Percentiles rank a stretch among this genome's conserved stretches.
These are phyloP conservation scores for Pollimyrus isidori DNA, from an alignment of 2,113 vertebrate genomes.

Conservation along the genomic window DNA sequence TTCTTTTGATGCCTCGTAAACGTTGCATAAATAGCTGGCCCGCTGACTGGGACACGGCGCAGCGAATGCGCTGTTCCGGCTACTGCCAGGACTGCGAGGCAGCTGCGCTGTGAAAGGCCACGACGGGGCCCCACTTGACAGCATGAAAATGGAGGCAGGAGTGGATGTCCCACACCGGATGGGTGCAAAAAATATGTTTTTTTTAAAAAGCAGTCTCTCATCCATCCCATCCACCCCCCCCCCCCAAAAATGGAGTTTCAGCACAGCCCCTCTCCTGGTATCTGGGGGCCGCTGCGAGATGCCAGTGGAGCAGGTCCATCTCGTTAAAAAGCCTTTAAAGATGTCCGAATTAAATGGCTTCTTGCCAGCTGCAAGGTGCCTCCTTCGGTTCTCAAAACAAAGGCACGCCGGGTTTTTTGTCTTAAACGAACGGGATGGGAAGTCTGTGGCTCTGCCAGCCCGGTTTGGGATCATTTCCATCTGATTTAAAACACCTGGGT, in stretches of 20 bases:
- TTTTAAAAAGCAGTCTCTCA: not conserved
- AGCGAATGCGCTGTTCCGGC: not conserved
- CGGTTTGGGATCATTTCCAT: not conserved
- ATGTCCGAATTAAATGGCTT: not conserved
- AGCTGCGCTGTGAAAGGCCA: not conserved
- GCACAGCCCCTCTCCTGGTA: not conserved
- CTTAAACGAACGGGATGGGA: not conserved
- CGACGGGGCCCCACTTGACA: not conserved
- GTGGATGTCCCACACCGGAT: not conserved
- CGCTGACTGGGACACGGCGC: not conserved
- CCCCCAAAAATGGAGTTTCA: not conserved
- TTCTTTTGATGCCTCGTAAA: not conserved
- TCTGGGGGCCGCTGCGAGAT: not conserved
- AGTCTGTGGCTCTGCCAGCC: not conserved
- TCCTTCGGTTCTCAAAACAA: not conserved
- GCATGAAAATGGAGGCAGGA: not conserved
- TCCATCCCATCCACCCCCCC: not conserved
- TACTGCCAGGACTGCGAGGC: not conserved
- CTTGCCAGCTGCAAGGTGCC: not conserved
- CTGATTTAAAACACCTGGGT: not conserved
- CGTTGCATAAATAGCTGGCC: not conserved
- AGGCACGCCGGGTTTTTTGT: not conserved
- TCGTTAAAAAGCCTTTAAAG: not conserved
- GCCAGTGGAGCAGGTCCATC: not conserved
- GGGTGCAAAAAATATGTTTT: not conserved